A percentile compares a stretch with the other conserved stretches of the same genome.
Conservation (phyloP, 2,888 invertebrate genomes). For the Hyalella azteca region DNA sequence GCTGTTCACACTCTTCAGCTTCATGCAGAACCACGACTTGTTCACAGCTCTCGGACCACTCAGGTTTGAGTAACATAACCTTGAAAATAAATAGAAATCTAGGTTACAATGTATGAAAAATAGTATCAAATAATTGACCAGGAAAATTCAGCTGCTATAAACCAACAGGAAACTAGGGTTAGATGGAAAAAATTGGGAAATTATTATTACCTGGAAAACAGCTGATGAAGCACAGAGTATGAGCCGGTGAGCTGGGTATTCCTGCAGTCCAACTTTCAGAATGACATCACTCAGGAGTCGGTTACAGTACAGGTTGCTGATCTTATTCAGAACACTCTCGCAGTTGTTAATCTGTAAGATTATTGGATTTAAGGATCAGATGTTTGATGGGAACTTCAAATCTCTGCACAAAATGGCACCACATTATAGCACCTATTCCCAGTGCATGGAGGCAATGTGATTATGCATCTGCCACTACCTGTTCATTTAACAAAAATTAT, state of each 20-base stretch:
- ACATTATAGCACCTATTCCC: too few relatives aligned
- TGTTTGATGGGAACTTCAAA: too few relatives aligned
- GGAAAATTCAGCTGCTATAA: neutral
- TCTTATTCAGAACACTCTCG: constrained; percentile 78
- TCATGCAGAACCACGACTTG: constrained; percentile 84
- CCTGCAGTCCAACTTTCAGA: constrained; percentile 79
- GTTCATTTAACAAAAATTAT: too few relatives aligned
- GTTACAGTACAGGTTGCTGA: constrained; percentile 82
- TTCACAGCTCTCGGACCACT: constrained; percentile 90
- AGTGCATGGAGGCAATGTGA: too few relatives aligned
- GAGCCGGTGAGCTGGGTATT: constrained; percentile 86
- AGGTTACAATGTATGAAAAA: neutral
- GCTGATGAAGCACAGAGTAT: constrained; percentile 93
- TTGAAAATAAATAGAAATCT: constrained; percentile 61
- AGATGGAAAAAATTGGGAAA: too few relatives aligned
- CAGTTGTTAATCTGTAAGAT: constrained; percentile 80
- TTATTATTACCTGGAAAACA: constrained; percentile 79
- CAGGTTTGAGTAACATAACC: constrained; percentile 94
- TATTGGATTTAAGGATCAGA: neutral
- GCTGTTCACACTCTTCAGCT: constrained; percentile 79
- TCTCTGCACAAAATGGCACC: too few relatives aligned
- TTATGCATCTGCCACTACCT: too few relatives aligned
- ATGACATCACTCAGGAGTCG: constrained; percentile 88
- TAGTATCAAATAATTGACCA: neutral
- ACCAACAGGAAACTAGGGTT: neutral